Percentiles rank a stretch among this genome's conserved stretches.
Conservation (phyloP, 2,113 vertebrate genomes). For the Ammodytes marinus region DNA sequence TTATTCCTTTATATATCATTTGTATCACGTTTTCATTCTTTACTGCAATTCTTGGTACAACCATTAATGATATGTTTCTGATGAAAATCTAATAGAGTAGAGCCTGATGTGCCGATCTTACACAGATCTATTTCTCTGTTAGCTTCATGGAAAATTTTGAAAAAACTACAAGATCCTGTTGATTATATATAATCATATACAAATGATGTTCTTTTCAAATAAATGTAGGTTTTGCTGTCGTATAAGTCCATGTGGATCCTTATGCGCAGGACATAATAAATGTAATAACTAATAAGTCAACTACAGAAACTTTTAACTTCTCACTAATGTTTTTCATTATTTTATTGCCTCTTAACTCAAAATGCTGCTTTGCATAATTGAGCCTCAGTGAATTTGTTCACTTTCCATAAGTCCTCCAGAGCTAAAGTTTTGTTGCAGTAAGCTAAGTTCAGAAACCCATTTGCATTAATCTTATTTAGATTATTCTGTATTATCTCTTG, state of each 20-base stretch:
- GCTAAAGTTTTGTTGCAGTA: slow-evolving; percentile 10
- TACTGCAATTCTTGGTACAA: background rate
- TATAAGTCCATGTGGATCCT: background rate
- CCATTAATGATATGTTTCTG: background rate
- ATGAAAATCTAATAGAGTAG: background rate
- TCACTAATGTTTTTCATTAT: background rate
- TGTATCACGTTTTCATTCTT: background rate
- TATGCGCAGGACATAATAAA: background rate
- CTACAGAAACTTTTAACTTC: background rate
- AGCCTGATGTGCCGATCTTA: background rate
- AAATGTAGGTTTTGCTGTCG: background rate
- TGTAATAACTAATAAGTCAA: background rate
- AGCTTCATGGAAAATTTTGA: no score
- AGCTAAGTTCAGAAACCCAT: slow-evolving; percentile 10
- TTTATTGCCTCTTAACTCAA: background rate
- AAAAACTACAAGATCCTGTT: no score
- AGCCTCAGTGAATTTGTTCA: background rate
- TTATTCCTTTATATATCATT: background rate
- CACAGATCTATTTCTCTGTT: background rate
- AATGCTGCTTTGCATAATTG: background rate
- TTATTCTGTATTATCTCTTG: slow-evolving; percentile 5
- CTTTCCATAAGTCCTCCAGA: background rate
- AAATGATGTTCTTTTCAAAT: background rate
- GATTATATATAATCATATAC: background rate
- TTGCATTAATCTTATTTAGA: slow-evolving; percentile 17